Evolutionary conservation across 2,113 vertebrate species (phyloP).

Genomic region (Patagioenas fasciata): DNA sequence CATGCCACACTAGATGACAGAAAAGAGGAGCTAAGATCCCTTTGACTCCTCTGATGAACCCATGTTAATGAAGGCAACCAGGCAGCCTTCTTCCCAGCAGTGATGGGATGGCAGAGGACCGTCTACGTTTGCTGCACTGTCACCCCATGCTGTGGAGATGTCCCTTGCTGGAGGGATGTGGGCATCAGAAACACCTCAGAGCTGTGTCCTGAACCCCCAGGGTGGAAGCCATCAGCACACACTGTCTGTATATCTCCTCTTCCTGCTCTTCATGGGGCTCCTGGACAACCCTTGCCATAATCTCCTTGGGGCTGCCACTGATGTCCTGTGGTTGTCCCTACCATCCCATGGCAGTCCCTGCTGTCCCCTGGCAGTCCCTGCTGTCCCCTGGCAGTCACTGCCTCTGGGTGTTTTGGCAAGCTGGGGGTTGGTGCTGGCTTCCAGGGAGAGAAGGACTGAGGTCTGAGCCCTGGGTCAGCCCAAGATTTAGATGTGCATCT

Average conservation of each 20-base stretch:
- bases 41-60: not conserved
- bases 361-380: not conserved
- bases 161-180: not conserved
- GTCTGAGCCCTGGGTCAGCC: not conserved
- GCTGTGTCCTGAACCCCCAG: not conserved
- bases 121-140: not conserved
- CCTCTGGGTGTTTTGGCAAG: not conserved
- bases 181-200: not conserved
- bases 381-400: not conserved
- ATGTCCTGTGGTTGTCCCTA: not conserved
- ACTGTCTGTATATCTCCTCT: not conserved
- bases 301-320: not conserved
- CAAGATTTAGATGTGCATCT: not conserved
- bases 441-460: not conserved
- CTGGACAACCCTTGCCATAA: not conserved
- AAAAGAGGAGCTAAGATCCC: not conserved
- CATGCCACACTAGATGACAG: accelerated
- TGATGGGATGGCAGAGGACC: not conserved
- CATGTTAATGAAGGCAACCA: accelerated
- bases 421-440: not conserved
- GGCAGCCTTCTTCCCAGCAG: not conserved
- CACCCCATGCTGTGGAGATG: accelerated
- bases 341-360: not conserved
- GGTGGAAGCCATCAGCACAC: not conserved
- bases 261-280: not conserved